Evolutionary conservation across 2,797 vertebrate genomes (phyloP).

Genomic region (Ptychadena robeensis): DNA sequence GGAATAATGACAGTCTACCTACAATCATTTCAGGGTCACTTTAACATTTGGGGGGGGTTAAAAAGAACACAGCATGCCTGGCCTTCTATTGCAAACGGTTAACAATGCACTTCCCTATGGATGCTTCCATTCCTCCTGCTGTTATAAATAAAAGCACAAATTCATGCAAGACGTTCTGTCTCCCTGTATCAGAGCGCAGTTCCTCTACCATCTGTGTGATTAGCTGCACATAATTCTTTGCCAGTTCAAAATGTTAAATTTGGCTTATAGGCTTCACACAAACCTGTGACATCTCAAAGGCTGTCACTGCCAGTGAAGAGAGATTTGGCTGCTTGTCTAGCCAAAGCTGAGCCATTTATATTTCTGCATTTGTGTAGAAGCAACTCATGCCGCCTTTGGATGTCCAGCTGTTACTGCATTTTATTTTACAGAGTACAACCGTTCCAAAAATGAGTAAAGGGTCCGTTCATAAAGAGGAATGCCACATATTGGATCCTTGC

Average conservation of each 20-base stretch:
- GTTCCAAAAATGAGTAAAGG: too few relatives aligned
- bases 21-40: not conserved
- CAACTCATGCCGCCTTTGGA: not conserved
- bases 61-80: not conserved
- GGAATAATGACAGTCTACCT: not conserved
- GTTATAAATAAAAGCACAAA: constrained; percentile 56
- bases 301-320: constrained; percentile 1
- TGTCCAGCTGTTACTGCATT: not conserved
- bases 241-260: constrained; percentile 59
- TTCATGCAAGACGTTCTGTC: constrained; percentile 59
- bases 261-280: constrained; percentile 37
- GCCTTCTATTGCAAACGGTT: constrained; percentile 22
- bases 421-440: too few relatives aligned
- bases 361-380: not conserved
- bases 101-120: constrained; percentile 26
- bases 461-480: too few relatives aligned
- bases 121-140: constrained; percentile 24
- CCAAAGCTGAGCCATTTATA: not conserved
- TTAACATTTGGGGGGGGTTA: not conserved
- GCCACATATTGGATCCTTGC: too few relatives aligned
- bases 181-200: constrained; percentile 33
- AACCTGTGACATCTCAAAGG: constrained; percentile 49
- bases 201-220: constrained; percentile 54
- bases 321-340: constrained; percentile 4
- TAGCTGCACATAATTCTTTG: constrained; percentile 23